A percentile compares a stretch with the other conserved stretches of the same genome.
phyloP scores from a whole-genome alignment of 2,797 vertebrate species.

The Pipistrellus pygmaeus region DNA sequence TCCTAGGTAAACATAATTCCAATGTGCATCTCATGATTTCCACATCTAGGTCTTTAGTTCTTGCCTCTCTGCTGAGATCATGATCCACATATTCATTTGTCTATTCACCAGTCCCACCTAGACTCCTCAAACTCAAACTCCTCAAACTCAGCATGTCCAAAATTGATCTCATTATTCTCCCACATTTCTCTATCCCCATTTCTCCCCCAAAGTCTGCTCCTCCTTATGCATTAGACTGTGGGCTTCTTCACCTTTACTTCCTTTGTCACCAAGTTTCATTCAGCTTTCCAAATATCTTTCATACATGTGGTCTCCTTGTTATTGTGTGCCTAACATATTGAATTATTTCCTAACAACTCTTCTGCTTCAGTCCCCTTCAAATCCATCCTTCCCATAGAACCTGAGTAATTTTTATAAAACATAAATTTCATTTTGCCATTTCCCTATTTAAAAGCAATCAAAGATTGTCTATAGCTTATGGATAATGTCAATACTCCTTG shows the following conservation, averaged over 20 bases:
- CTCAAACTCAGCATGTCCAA: not conserved
- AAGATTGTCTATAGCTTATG: not conserved
- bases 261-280: not conserved
- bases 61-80: constrained; percentile 21
- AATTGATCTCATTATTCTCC: not conserved
- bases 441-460: constrained; percentile 32
- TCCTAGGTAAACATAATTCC: constrained; percentile 10
- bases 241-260: not conserved
- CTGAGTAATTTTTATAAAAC: constrained; percentile 45
- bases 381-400: not conserved
- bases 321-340: not conserved
- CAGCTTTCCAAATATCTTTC: not conserved
- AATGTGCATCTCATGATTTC: not conserved
- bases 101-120: not conserved
- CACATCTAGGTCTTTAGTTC: constrained; percentile 8
- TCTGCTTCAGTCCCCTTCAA: not conserved
- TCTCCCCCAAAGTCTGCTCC: not conserved
- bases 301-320: not conserved
- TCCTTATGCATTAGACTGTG: not conserved
- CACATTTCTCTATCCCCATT: not conserved
- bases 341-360: not conserved
- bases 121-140: not conserved
- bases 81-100: not conserved
- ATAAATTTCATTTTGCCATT: not conserved
- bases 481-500: not conserved